Evolutionary conservation across 2,888 invertebrate species (phyloP), one percentile per base, ranked within the genome.

Genomic region (Dicyrtoma fusca): DNA sequence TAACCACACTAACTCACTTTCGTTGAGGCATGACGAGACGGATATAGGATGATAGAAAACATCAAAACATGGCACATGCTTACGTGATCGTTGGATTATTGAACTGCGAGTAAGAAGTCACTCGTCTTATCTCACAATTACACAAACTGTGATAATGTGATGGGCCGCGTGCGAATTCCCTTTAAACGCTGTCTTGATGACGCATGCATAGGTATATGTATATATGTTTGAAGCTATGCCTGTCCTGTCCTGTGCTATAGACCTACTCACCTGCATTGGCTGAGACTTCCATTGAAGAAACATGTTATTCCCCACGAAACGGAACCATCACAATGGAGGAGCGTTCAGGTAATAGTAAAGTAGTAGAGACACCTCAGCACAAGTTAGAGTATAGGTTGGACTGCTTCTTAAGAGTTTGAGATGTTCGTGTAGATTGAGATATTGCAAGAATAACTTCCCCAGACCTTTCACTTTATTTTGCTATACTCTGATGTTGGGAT

Each of bases 371-470:
- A n/a, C n/a, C n/a, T n/a, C n/a, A n/a, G n/a, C n/a, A n/a, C n/a
- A n/a, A n/a, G n/a, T n/a, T n/a, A n/a, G n/a, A n/a, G n/a, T n/a
- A n/a, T n/a, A n/a, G n/a, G n/a, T n/a, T n/a, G n/a, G n/a, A n/a
- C n/a, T n/a, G n/a, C n/a, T n/a, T n/a, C n/a, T n/a, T n/a, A n/a
- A n/a, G n/a, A n/a, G n/a, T n/a, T n/a, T n/a, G n/a, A n/a, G n/a
- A 62, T 62, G 45, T 11, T 19, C 10, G 21, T 19, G 62, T 62
- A 44, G 17, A 26, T 63, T 34, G 47, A 45, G 53, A 55, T 26
- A 26, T 19, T 68, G 66, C 66, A 68, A 68, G 66, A 55, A 68
- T 68, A 68, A 51, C 51, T 68, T 51, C 66, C 66, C 66, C 66
- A 68, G 17, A 34, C 66, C 66, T 68, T 68, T 68, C 66, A 68